Conservation (phyloP, 2,113 vertebrate species). For the Thunnus maccoyii region DNA sequence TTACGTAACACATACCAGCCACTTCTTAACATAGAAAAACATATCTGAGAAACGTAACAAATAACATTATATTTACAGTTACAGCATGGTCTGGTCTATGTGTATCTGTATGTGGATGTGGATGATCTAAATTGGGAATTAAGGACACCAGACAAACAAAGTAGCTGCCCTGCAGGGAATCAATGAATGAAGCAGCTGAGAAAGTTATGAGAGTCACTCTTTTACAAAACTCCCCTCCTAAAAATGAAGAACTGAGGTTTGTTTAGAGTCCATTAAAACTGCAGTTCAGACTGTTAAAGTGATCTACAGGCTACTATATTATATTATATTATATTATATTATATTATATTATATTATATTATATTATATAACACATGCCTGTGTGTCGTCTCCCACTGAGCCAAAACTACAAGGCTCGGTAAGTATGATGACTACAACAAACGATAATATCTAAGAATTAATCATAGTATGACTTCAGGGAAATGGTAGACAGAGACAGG, state of each 20-base stretch:
- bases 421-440: background rate
- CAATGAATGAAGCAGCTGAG: constrained; percentile 9
- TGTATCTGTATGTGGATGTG: background rate
- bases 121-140: constrained; percentile 54
- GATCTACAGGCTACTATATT: too few species aligned
- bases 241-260: background rate
- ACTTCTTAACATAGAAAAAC: constrained; percentile 18
- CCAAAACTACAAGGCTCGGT: background rate
- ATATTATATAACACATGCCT: background rate
- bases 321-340: background rate
- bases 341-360: too few species aligned
- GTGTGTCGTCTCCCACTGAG: background rate
- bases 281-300: background rate
- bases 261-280: constrained; percentile 5
- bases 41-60: constrained; percentile 14
- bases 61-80: constrained; percentile 31
- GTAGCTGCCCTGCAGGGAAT: constrained; percentile 7
- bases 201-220: constrained; percentile 22
- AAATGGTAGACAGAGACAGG: constrained; percentile 31
- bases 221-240: background rate
- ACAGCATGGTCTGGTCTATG: constrained; percentile 2
- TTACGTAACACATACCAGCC: constrained; percentile 52
- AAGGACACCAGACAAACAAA: constrained; percentile 45
- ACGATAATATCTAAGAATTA: background rate
- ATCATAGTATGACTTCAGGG: constrained; percentile 29